Evolutionary conservation across 2,113 vertebrate genomes (phyloP).

Genomic region (Melanocharis versteri): DNA sequence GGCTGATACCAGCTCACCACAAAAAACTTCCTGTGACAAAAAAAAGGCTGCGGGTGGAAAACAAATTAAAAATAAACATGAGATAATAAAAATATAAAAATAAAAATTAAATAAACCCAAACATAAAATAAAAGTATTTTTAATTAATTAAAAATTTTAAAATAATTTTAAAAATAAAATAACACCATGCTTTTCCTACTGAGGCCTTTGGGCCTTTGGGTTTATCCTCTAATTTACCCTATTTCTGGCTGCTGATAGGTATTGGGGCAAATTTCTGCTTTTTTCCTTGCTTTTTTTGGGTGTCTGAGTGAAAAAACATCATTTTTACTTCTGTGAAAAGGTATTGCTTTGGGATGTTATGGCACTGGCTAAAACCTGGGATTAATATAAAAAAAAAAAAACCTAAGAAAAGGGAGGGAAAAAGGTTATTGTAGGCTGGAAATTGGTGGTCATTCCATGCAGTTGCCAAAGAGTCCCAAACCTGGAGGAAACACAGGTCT

Average conservation of each 20-base stretch:
- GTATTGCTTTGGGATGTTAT: background rate
- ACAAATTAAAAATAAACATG: background rate
- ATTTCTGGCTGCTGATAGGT: background rate
- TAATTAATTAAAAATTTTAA: background rate
- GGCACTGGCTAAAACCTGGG: background rate
- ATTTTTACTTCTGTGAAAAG: background rate
- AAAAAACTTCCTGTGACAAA: background rate
- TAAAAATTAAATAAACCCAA: background rate
- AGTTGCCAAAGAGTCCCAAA: no score
- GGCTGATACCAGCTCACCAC: background rate
- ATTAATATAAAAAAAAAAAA: background rate
- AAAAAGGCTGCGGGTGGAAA: background rate
- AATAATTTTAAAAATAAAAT: background rate
- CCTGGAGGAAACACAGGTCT: background rate
- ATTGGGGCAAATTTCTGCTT: background rate
- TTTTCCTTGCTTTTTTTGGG: background rate
- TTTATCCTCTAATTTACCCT: background rate
- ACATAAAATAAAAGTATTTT: background rate
- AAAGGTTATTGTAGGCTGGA: background rate
- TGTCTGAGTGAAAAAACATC: accelerated
- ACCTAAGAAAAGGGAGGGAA: accelerated
- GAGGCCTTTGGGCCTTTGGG: background rate
- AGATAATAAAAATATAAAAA: background rate
- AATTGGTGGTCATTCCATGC: background rate
- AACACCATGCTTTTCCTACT: background rate